A percentile compares a stretch with the other conserved stretches of the same genome.
These are phyloP conservation scores for Lydus trimaculatus DNA, from an alignment of 2,888 invertebrate species.

Conservation along the genomic window DNA sequence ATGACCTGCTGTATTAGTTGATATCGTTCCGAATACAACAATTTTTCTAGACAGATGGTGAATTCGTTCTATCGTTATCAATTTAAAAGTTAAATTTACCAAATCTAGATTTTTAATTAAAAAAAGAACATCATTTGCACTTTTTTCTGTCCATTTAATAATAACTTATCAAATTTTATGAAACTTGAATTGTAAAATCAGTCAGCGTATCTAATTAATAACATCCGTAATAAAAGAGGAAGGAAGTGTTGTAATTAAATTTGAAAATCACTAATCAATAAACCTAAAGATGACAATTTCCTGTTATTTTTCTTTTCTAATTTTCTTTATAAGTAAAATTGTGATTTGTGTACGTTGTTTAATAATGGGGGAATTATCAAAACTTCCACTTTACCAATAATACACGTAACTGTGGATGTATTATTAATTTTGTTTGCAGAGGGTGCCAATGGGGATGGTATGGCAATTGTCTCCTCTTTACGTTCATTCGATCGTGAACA, in stretches of 20 bases:
- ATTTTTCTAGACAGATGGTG: too few species aligned
- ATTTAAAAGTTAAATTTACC: too few species aligned
- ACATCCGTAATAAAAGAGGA: neutral
- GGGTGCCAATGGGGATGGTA: slow-evolving; percentile 97
- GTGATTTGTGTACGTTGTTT: too few species aligned
- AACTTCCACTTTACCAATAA: neutral
- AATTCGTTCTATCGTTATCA: too few species aligned
- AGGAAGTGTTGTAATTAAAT: neutral
- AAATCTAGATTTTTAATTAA: neutral
- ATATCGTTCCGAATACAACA: too few species aligned
- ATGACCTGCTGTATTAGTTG: too few species aligned
- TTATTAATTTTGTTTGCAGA: slow-evolving; percentile 66
- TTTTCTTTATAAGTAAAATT: neutral
- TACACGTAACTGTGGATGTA: neutral
- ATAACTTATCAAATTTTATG: neutral
- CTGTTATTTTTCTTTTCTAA: neutral
- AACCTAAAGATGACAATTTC: neutral
- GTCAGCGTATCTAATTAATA: neutral
- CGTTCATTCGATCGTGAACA: slow-evolving; percentile 94
- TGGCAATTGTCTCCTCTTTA: slow-evolving; percentile 95
- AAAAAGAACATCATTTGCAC: neutral
- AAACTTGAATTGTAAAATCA: neutral
- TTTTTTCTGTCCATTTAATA: neutral
- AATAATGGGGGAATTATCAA: too few species aligned
- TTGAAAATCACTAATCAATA: neutral